phyloP scores from a whole-genome alignment of 2,797 vertebrate genomes.

The Leptodactylus fallax region DNA sequence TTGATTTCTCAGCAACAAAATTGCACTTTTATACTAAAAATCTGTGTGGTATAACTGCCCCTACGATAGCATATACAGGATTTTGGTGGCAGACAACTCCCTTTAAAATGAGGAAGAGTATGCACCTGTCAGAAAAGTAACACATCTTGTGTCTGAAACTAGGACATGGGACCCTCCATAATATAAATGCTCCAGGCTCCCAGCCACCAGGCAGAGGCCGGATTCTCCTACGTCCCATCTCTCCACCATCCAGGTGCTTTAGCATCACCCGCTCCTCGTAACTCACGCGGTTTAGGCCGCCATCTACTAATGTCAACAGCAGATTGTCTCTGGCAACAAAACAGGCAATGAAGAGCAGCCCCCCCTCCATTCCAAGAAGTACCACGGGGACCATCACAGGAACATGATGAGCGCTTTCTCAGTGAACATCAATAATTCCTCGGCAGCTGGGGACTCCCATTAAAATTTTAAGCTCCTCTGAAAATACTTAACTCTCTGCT shows the following conservation, averaged over 20 bases:
- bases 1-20: no score
- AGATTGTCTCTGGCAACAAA: constrained; percentile 29
- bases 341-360: neutral
- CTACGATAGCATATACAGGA: no score
- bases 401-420: constrained; percentile 38
- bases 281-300: neutral
- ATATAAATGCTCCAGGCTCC: neutral
- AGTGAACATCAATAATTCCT: constrained; percentile 56
- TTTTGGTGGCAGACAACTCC: no score
- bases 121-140: neutral
- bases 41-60: no score
- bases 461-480: constrained; percentile 45
- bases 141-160: neutral
- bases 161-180: neutral
- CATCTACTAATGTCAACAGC: constrained; percentile 38
- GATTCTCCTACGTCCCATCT: neutral
- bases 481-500: constrained; percentile 16
- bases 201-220: neutral
- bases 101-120: neutral
- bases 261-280: neutral
- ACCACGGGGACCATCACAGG: constrained; percentile 27
- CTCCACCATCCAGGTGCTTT: neutral
- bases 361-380: neutral
- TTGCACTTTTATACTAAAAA: no score
- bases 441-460: constrained; percentile 37